A percentile compares a stretch with the other conserved stretches of the same genome.
phyloP scores from a whole-genome alignment of 2,113 vertebrate genomes.

The Raja brachyura region DNA sequence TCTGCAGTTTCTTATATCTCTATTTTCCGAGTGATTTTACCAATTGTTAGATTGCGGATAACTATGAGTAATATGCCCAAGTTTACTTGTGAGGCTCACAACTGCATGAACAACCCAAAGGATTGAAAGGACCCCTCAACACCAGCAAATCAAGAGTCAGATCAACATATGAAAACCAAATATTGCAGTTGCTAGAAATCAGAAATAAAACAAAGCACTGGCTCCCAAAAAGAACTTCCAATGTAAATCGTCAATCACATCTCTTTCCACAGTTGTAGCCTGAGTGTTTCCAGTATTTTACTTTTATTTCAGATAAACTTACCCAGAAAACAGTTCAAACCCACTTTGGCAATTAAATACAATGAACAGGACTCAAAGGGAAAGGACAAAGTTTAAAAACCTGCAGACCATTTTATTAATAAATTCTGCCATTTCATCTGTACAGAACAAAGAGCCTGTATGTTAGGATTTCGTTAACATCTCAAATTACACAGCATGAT shows the following conservation, averaged over 20 bases:
- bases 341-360: not conserved
- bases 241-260: no score
- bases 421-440: slow-evolving; percentile 87
- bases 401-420: slow-evolving; percentile 86
- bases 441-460: slow-evolving; percentile 78
- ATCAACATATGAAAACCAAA: no score
- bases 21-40: not conserved
- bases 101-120: no score
- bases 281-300: no score
- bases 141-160: no score
- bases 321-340: not conserved
- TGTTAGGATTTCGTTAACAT: slow-evolving; percentile 72
- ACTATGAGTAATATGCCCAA: not conserved
- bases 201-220: no score
- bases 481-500: slow-evolving; percentile 74
- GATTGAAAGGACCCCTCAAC: no score
- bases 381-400: slow-evolving; percentile 65
- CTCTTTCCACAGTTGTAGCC: no score
- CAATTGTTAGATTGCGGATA: not conserved
- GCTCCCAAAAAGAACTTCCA: no score
- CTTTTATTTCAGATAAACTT: not conserved
- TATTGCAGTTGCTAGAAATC: no score
- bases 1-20: no score
- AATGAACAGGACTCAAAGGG: slow-evolving; percentile 23
- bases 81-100: not conserved